These are phyloP conservation scores for Abrostola triplasia DNA, from an alignment of 2,888 invertebrate species.

Conservation along the genomic window DNA sequence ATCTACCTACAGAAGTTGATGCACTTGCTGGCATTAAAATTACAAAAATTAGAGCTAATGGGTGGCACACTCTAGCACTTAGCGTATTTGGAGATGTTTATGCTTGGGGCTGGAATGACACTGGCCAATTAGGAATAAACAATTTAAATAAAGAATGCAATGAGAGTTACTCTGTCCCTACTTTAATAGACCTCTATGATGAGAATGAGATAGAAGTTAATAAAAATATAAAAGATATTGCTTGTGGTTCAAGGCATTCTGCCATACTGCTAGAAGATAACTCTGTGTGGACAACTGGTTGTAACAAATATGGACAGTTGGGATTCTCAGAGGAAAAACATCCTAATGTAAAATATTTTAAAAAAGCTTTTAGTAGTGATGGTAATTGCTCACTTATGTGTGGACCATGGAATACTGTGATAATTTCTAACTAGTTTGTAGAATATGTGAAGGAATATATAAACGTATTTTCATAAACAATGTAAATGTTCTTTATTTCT, in stretches of 20 bases:
- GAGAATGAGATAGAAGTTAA: constrained; percentile 78
- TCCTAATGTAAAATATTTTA: constrained; percentile 69
- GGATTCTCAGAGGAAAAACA: constrained; percentile 77
- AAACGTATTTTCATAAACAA: neutral
- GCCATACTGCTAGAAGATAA: constrained; percentile 90
- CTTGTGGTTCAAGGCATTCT: constrained; percentile 94
- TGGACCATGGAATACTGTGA: constrained; percentile 79
- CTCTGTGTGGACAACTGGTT: constrained; percentile 92
- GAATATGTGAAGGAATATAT: neutral
- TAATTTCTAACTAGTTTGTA: constrained; percentile 44
- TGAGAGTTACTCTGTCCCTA: constrained; percentile 74
- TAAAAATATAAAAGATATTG: constrained; percentile 88
- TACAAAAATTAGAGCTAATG: constrained; percentile 92
- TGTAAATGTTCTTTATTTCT: neutral
- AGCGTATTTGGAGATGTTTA: constrained; percentile 95
- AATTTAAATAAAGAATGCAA: constrained; percentile 54
- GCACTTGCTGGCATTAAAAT: constrained; percentile 93
- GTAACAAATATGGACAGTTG: constrained; percentile 94
- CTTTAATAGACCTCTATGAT: constrained; percentile 76
- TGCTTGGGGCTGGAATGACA: constrained; percentile 97
- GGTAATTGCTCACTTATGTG: constrained; percentile 64
- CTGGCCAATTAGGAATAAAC: constrained; percentile 93
- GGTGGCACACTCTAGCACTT: constrained; percentile 95
- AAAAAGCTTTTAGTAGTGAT: constrained; percentile 65
- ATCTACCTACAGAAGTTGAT: constrained; percentile 90